Base-by-base conservation (phyloP, 2,113 vertebrate species). In the Scartelaos histophorus region DNA sequence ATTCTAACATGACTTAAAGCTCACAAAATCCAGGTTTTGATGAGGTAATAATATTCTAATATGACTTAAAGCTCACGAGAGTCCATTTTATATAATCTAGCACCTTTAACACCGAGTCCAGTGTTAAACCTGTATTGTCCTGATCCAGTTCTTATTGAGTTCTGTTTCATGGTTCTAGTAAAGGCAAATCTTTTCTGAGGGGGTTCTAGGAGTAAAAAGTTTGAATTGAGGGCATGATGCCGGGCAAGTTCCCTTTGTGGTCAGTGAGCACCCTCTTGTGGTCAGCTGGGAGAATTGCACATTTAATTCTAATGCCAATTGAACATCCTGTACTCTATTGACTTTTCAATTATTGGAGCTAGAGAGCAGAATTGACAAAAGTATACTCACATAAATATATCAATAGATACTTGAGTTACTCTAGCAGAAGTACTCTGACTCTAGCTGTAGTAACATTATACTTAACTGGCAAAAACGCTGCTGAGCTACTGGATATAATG, bases 221-320 rank as follows among this genome's bases (percentile, higher is more conserved):
- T 53, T n/a, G 51, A 49, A 49, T 49, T 17, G 15, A 49, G 46
- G 3, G 47, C 1, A 0, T 19, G 47, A 51, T 19, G 47, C 15
- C 16, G 7, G 6, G 25, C 11, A 0, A 0, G n/a, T 51, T 46
- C 29, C 67, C 13, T 60, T 29, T 34, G 58, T 61, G 24, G 58
- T 61, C 58, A 61, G 58, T 29, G 25, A 29, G 25, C 15, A 3
- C 58, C 56, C 51, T 57, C 75, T 21, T 47, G 17, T 72, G 84
- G 85, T 90, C 83, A 72, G 67, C 0, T 16, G 10, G 0, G 0
- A 35, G 49, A 0, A 85, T 51, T 74, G 87, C 79, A 81, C 78
- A 87, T 9, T 19, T 29, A n/a, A n/a, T 12, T 34, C 10, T 65
- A 9, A 13, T n/a, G 34, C 0, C 19, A 73, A 19, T 11, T 13